phyloP scores from a whole-genome alignment of 1,140 invertebrate species.

The Physella acuta region DNA sequence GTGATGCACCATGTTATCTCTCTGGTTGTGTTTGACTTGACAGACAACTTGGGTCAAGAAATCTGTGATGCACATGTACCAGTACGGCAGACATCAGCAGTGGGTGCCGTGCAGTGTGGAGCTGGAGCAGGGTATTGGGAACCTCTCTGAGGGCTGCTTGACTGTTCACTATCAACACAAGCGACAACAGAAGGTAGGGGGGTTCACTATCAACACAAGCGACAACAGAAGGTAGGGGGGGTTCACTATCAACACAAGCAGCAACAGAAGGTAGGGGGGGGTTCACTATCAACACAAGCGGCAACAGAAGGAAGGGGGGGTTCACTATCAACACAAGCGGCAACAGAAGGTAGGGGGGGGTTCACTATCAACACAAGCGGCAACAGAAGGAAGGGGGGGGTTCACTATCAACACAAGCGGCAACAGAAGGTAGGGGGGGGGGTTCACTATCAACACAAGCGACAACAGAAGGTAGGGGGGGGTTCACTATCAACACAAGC shows the following conservation, averaged over 20 bases:
- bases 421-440: slow-evolving; percentile 31
- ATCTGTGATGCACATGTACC: slow-evolving; percentile 70
- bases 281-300: too few species aligned
- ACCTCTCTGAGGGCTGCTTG: slow-evolving; percentile 25
- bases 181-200: neutral
- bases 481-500: too few species aligned
- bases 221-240: too few species aligned
- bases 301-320: slow-evolving; percentile 35
- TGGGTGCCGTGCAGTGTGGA: slow-evolving; percentile 78
- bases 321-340: too few species aligned
- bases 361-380: too few species aligned
- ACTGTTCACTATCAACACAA: slow-evolving; percentile 35
- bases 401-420: too few species aligned
- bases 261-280: too few species aligned
- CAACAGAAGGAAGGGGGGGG: too few species aligned
- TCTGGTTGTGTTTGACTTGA: slow-evolving; percentile 4
- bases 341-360: too few species aligned
- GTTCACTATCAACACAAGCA: too few species aligned
- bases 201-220: too few species aligned
- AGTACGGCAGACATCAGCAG: slow-evolving; percentile 25
- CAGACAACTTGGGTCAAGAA: slow-evolving; percentile 80
- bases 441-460: slow-evolving; percentile 32
- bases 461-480: neutral
- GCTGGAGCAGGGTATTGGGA: slow-evolving; percentile 70
- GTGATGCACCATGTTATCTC: slow-evolving; percentile 64